Evolutionary conservation across 2,113 vertebrate species (phyloP), one percentile per base, ranked within the genome.

Genomic region (Oreochromis niloticus): DNA sequence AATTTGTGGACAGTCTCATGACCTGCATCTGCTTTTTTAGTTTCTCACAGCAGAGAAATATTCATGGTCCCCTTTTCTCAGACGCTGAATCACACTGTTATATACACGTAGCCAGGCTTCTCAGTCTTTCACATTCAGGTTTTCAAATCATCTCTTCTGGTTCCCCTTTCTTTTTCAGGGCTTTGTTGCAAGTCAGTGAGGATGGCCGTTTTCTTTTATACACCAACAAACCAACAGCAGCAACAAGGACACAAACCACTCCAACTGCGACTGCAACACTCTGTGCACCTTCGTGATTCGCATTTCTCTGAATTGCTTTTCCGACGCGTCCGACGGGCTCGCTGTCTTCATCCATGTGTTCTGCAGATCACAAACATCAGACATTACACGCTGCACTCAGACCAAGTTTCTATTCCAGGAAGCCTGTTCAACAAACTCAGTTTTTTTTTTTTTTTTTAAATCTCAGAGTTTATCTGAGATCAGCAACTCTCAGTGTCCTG

Each of bases 281-380:
- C 1, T 19, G 16, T 19, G 16, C 71, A 32, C 41, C 9, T 2
- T 32, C 0, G 0, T 1, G 3, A 75, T 75, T 7, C 24, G 0
- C 24, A 0, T 4, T 48, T 0, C 3, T 50, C 43, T 2, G 41
- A 30, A 32, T 0, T 50, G 43, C 0, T 75, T 50, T 75, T 0
- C 0, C 43, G 9, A 50, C 0, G 6, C 1, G 71, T 50, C 71
- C 43, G 0, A 50, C 0, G 0, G 71, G 16, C 43, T 32, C 1
- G 16, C 0, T 0, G 43, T 0, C 24, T 32, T 32, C 71, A 2
- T 75, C 6, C 5, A 0, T 19, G 24, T 19, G 24, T 4, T 48
- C 71, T 78, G 71, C 71, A 32, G 43, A 19, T 4, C 1, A 78
- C 16, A 75, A 78, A 7, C 0, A 46, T 48, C 41, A 75, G 41